These are phyloP conservation scores for Venustaconcha ellipsiformis DNA, from an alignment of 1,140 invertebrate species.

Conservation along the genomic window DNA sequence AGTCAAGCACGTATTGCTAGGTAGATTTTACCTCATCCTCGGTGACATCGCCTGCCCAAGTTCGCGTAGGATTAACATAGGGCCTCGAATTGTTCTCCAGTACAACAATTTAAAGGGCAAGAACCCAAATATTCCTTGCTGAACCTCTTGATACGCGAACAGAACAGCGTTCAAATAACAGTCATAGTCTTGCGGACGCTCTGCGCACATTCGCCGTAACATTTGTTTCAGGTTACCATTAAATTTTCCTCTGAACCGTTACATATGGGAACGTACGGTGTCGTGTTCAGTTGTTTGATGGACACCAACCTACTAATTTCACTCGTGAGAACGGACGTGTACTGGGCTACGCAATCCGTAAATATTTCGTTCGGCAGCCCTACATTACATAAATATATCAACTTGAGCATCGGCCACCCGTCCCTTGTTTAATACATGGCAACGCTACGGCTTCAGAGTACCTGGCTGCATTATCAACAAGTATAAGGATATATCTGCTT, in stretches of 20 bases:
- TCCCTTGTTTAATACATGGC: constrained; percentile 11
- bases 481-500: constrained; percentile 14
- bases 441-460: constrained; percentile 31
- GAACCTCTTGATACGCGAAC: constrained; percentile 52
- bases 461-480: constrained; percentile 25
- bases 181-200: constrained; percentile 53
- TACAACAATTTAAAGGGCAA: constrained; percentile 46
- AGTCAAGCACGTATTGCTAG: no score
- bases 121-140: constrained; percentile 41
- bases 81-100: constrained; percentile 35
- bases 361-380: constrained; percentile 59
- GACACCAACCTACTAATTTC: constrained; percentile 15
- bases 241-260: constrained; percentile 53
- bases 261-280: constrained; percentile 21
- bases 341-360: constrained; percentile 20
- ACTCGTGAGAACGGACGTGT: constrained; percentile 8
- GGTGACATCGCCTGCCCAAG: no score
- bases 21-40: no score
- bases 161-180: constrained; percentile 41
- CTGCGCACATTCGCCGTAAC: constrained; percentile 16
- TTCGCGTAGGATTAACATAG: constrained; percentile 25
- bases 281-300: constrained; percentile 11
- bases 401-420: constrained; percentile 23
- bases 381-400: constrained; percentile 57
- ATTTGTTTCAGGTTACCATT: constrained; percentile 40